Conservation (phyloP, 2,888 invertebrate genomes). For the Andrena hattorfiana region DNA sequence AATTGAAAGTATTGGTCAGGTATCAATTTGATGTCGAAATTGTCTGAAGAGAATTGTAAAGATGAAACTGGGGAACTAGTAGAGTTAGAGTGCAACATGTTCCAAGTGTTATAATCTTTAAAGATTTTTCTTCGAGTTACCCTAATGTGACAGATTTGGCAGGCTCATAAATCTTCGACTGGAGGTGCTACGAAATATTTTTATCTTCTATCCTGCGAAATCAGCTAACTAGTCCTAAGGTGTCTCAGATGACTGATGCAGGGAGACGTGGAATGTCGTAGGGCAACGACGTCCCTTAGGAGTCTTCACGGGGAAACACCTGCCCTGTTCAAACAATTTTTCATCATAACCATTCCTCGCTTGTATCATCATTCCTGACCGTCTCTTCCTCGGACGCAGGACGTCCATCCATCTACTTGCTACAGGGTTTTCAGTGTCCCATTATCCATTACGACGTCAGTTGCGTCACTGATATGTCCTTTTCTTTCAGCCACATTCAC, state of each 20-base stretch:
- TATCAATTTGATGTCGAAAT: too few relatives aligned
- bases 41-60: neutral
- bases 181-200: conserved; percentile 36
- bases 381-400: conserved; percentile 31
- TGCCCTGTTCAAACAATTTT: conserved; percentile 77
- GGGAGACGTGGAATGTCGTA: conserved; percentile 63
- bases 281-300: conserved; percentile 59
- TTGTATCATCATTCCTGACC: conserved; percentile 55
- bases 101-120: neutral
- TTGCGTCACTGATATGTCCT: conserved; percentile 1
- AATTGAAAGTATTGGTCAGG: too few relatives aligned
- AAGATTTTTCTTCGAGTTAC: neutral
- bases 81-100: neutral
- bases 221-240: conserved; percentile 48
- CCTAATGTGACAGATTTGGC: neutral
- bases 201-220: conserved; percentile 14
- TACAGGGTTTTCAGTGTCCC: conserved; percentile 34
- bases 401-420: conserved; percentile 48
- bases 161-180: conserved; percentile 9
- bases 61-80: neutral
- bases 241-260: conserved; percentile 73
- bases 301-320: conserved; percentile 72
- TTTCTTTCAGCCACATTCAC: neutral
- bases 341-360: conserved; percentile 72
- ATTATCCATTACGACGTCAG: conserved; percentile 47